These are phyloP conservation scores for Decapterus maruadsi DNA, from an alignment of 2,797 vertebrate genomes.

Conservation along the genomic window DNA sequence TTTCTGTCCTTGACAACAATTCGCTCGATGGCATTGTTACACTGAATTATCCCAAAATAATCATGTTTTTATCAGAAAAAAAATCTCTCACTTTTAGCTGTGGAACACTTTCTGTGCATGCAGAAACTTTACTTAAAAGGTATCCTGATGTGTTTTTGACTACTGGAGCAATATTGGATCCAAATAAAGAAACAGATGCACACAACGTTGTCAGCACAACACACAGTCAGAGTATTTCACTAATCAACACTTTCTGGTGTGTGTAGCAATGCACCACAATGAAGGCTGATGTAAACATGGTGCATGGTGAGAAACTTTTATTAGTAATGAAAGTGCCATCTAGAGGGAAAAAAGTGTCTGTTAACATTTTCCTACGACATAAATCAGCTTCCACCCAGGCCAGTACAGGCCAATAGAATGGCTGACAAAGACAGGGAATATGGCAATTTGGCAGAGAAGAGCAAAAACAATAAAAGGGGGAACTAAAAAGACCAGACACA, in stretches of 20 bases:
- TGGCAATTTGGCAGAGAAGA: neutral
- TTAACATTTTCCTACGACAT: neutral
- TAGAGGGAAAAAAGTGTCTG: neutral
- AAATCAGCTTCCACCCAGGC: neutral
- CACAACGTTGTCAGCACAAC: too few relatives aligned
- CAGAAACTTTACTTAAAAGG: neutral
- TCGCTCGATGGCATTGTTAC: constrained; percentile 14
- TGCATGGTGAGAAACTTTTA: neutral
- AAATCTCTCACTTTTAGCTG: neutral
- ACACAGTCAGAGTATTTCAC: neutral
- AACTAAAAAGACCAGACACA: neutral
- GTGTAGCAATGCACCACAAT: neutral
- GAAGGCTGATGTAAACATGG: neutral
- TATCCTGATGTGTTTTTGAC: neutral
- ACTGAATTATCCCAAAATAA: constrained; percentile 31
- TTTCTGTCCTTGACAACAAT: constrained; percentile 39
- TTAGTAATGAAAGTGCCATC: neutral
- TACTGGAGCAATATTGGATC: neutral
- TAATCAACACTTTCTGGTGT: neutral
- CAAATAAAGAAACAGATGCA: neutral
- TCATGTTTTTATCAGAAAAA: neutral
- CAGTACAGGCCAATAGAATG: neutral
- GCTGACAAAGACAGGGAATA: neutral
- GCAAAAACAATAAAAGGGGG: constrained; percentile 3
- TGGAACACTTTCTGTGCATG: neutral